These are phyloP conservation scores for Cebuella pygmaea DNA, from an alignment of 2,797 vertebrate genomes.

Conservation along the genomic window DNA sequence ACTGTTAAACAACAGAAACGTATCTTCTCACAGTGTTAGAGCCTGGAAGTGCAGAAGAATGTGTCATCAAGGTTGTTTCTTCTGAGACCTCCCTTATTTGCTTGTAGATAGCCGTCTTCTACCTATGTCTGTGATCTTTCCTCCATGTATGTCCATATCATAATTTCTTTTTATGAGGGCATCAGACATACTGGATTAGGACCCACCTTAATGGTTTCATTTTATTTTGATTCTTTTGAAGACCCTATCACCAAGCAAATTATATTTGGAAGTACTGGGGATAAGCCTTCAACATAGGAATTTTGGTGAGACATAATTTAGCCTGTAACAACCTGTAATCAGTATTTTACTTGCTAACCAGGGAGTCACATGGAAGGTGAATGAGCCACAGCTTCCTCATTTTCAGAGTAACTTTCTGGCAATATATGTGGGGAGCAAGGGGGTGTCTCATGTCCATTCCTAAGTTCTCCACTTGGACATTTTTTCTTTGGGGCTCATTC, in stretches of 20 bases:
- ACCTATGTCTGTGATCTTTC: not conserved
- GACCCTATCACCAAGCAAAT: not conserved
- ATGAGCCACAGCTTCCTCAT: not conserved
- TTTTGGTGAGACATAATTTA: not conserved
- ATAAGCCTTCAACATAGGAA: not conserved
- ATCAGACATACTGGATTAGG: not conserved
- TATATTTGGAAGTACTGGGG: not conserved
- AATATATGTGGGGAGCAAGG: no score
- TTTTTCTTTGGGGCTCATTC: not conserved
- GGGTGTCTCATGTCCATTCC: not conserved
- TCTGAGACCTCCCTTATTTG: not conserved
- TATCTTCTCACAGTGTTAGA: not conserved
- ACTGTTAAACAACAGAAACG: not conserved
- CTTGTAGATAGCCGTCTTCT: fast-evolving
- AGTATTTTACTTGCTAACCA: not conserved
- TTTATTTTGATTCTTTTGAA: constrained; percentile 7
- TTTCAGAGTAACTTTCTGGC: not conserved
- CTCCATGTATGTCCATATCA: not conserved
- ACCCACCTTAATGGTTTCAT: not conserved
- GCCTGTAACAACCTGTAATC: not conserved
- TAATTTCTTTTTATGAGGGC: not conserved
- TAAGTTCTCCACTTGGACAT: not conserved
- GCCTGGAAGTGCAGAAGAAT: not conserved
- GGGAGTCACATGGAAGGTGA: not conserved
- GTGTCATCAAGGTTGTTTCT: not conserved